phyloP scores from a whole-genome alignment of 2,888 invertebrate species.

The Tipula helvola region DNA sequence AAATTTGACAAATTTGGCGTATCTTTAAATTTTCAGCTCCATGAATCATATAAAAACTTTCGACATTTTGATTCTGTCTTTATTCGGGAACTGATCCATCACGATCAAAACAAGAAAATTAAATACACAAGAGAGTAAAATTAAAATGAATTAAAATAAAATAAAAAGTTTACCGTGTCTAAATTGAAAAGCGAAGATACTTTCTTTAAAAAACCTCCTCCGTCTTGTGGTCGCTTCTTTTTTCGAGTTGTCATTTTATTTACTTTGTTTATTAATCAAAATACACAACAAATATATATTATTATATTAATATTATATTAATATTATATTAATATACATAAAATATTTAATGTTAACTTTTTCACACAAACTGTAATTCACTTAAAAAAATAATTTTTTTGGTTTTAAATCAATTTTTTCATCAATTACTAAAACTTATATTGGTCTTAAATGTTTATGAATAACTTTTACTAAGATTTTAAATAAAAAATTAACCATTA shows the following conservation, averaged over 20 bases:
- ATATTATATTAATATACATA: too few species aligned
- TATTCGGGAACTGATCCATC: too few species aligned
- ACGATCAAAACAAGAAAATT: too few species aligned
- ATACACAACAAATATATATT: neutral
- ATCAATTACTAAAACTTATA: neutral
- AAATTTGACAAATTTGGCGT: too few species aligned
- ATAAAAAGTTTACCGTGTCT: conserved; percentile 55
- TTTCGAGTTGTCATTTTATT: conserved; percentile 47
- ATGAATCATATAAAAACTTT: too few species aligned
- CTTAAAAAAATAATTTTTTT: neutral
- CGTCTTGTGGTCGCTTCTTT: conserved; percentile 53
- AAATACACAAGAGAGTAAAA: neutral
- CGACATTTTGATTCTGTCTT: too few species aligned
- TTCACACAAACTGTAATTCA: too few species aligned
- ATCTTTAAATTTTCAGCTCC: too few species aligned
- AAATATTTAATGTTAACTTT: neutral
- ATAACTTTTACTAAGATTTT: too few species aligned
- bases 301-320: too few species aligned
- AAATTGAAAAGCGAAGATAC: conserved; percentile 79
- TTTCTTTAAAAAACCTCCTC: conserved; percentile 67
- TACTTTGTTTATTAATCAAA: neutral
- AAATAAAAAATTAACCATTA: too few species aligned
- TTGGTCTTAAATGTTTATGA: too few species aligned
- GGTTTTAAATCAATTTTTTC: neutral
- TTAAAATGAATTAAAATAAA: conserved; percentile 15